phyloP scores from a whole-genome alignment of 2,797 vertebrate species.

The Salarias fasciatus region DNA sequence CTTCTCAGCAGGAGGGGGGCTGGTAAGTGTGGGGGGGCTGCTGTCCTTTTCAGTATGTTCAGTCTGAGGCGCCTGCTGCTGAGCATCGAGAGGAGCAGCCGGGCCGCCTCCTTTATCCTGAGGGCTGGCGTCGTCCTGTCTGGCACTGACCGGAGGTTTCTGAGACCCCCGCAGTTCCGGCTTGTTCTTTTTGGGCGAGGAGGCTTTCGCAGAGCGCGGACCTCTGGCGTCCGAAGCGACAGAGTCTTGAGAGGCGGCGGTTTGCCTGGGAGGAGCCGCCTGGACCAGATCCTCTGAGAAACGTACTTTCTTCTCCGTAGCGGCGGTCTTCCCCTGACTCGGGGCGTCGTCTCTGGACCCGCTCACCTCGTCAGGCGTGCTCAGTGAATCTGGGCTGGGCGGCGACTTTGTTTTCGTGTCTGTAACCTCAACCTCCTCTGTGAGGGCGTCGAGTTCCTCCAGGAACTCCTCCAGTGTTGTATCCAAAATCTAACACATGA shows the following conservation, averaged over 20 bases:
- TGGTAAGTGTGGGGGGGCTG: constrained; percentile 14
- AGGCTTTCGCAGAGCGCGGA: constrained; percentile 46
- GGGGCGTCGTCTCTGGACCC: constrained; percentile 31
- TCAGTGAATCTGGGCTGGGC: constrained; percentile 22
- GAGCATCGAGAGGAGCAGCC: constrained; percentile 24
- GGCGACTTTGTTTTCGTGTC: constrained; percentile 52
- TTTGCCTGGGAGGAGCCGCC: constrained; percentile 38
- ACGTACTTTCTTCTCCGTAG: constrained; percentile 80
- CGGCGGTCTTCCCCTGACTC: constrained; percentile 22
- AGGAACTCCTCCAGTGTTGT: constrained; percentile 80
- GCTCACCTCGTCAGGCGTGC: constrained; percentile 33
- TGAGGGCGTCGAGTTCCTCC: constrained; percentile 81
- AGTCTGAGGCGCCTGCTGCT: constrained; percentile 46
- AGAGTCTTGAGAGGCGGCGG: constrained; percentile 34
- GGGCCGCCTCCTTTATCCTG: constrained; percentile 49
- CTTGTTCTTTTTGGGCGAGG: constrained; percentile 42
- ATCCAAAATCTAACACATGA: constrained; percentile 59
- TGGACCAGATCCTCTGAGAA: constrained; percentile 78
- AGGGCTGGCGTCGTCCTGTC: constrained; percentile 33
- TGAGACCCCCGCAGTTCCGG: constrained; percentile 22
- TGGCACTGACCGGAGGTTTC: constrained; percentile 31
- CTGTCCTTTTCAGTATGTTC: constrained; percentile 55
- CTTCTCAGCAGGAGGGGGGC: constrained; percentile 46
- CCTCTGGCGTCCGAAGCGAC: constrained; percentile 51
- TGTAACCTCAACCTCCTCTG: constrained; percentile 64